Evolutionary conservation across 2,797 vertebrate species (phyloP).

Genomic region (Eospalax fontanierii): DNA sequence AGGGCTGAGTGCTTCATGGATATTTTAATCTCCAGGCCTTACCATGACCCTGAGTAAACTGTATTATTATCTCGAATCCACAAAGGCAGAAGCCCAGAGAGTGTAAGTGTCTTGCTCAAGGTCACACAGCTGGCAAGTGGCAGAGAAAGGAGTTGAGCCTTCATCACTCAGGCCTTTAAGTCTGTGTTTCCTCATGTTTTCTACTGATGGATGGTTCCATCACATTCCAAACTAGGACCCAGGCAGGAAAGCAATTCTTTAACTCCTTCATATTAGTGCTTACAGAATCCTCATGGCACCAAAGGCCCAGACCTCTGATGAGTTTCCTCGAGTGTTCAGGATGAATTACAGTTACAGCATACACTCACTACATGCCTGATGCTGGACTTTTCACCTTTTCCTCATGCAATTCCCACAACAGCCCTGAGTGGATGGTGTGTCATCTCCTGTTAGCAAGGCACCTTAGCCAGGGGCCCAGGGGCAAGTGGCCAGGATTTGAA

Average conservation of each 20-base stretch:
- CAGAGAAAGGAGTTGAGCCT: slow-evolving; percentile 36
- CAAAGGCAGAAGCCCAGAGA: slow-evolving; percentile 73
- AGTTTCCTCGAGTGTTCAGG: background rate
- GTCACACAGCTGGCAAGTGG: slow-evolving; percentile 79
- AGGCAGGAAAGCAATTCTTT: background rate
- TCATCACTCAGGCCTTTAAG: background rate
- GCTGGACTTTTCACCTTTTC: background rate
- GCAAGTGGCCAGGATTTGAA: background rate
- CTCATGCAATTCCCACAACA: background rate
- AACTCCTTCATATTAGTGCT: background rate
- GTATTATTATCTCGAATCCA: slow-evolving; percentile 59
- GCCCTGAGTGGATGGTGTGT: rapidly evolving
- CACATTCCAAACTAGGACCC: background rate
- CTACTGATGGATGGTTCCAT: background rate
- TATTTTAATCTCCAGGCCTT: slow-evolving; percentile 73
- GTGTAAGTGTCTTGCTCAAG: slow-evolving; percentile 63
- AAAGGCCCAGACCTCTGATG: background rate
- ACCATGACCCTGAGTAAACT: slow-evolving; percentile 50
- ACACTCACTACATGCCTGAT: background rate
- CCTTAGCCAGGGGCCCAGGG: background rate
- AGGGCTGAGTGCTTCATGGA: slow-evolving; percentile 71
- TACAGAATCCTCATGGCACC: background rate
- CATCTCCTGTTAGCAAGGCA: background rate
- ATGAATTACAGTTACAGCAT: background rate
- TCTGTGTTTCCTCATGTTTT: slow-evolving; percentile 44